These are phyloP conservation scores for Progne subis DNA, from an alignment of 2,113 vertebrate species.

Conservation along the genomic window DNA sequence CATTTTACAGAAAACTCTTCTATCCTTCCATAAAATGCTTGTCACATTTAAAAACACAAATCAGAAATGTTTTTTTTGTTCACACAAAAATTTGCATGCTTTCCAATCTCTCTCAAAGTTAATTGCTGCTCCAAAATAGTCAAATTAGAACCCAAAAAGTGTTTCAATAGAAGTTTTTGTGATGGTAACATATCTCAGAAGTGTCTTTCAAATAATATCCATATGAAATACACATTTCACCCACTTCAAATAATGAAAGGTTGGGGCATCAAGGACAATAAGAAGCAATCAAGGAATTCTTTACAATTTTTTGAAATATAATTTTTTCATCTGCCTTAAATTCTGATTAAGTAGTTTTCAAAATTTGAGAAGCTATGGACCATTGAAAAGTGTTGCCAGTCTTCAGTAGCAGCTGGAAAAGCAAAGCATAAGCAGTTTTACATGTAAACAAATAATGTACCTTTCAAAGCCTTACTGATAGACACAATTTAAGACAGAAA, in stretches of 20 bases:
- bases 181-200: not conserved
- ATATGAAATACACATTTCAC: not conserved
- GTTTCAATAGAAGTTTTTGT: not conserved
- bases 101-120: not conserved
- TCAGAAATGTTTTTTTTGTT: not conserved
- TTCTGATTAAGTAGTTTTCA: not conserved
- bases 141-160: not conserved
- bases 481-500: not conserved
- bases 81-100: not conserved
- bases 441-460: not conserved
- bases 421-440: not conserved
- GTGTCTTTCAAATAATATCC: not conserved
- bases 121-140: not conserved
- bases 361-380: not conserved
- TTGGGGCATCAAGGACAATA: not conserved
- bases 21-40: not conserved
- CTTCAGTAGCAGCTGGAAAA: not conserved
- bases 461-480: not conserved
- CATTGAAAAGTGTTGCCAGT: not conserved
- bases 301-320: not conserved
- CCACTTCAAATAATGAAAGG: not conserved
- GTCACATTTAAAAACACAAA: not conserved
- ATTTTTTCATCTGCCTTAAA: not conserved
- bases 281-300: not conserved
- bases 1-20: not conserved